Percentiles rank a stretch among this genome's conserved stretches.
phyloP scores from a whole-genome alignment of 2,888 invertebrate genomes.

The Bhutanitis thaidina region DNA sequence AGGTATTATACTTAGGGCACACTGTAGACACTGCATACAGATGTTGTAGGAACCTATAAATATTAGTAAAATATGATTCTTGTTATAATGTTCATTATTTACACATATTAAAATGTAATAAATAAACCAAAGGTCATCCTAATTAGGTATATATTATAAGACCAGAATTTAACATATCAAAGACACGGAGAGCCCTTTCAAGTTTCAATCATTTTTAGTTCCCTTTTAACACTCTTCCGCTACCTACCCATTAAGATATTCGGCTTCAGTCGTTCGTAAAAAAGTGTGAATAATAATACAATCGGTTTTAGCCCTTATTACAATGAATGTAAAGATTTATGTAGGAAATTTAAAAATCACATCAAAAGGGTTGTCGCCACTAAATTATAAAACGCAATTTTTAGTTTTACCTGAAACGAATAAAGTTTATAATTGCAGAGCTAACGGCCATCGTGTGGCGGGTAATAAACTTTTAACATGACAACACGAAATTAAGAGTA shows the following conservation, averaged over 20 bases:
- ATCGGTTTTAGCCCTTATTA: constrained; percentile 9
- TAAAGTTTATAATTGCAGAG: constrained; percentile 33
- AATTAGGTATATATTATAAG: too few species aligned
- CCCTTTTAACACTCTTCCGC: constrained; percentile 61
- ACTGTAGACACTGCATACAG: too few species aligned
- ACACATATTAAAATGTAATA: too few species aligned
- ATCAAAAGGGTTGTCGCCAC: constrained; percentile 6
- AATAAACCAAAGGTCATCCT: too few species aligned
- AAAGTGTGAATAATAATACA: constrained; percentile 3
- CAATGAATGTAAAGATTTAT: constrained; percentile 19
- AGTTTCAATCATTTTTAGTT: constrained; percentile 44
- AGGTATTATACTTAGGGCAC: too few species aligned
- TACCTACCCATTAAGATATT: constrained; percentile 36
- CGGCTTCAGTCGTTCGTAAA: constrained; percentile 5
- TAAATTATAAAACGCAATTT: neutral
- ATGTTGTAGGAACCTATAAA: too few species aligned
- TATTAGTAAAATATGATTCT: too few species aligned
- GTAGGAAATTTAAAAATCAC: constrained; percentile 1
- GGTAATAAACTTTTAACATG: constrained; percentile 72
- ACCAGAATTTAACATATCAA: too few species aligned
- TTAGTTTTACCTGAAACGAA: neutral
- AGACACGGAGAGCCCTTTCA: constrained; percentile 11
- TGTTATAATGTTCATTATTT: too few species aligned
- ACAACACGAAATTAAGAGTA: constrained; percentile 71
- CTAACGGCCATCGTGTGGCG: neutral